A percentile compares a stretch with the other conserved stretches of the same genome.
Evolutionary conservation across 2,888 invertebrate species (phyloP).

Genomic region (Dioctria rufipes): DNA sequence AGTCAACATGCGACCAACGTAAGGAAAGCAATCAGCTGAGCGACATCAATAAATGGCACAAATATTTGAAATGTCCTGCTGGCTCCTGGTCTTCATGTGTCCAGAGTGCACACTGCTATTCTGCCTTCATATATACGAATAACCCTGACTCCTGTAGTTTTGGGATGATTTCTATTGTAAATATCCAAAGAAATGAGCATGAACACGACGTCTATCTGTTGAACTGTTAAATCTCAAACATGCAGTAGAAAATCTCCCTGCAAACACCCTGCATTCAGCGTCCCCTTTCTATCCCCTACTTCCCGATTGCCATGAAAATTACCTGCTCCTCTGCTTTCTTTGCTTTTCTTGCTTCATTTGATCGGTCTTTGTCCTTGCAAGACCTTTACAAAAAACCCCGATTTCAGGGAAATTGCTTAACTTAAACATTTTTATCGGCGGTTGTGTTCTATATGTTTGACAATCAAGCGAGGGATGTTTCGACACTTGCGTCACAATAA

Average conservation of each 20-base stretch:
- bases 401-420: conserved; percentile 35
- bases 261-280: conserved; percentile 29
- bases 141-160: conserved; percentile 9
- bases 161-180: conserved; percentile 32
- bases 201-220: conserved; percentile 24
- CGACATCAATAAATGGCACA: conserved; percentile 57
- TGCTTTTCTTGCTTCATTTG: conserved; percentile 51
- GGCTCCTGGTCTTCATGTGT: background rate
- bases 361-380: conserved; percentile 39
- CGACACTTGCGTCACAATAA: conserved; percentile 52
- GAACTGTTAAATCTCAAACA: conserved; percentile 53
- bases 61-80: conserved; percentile 57
- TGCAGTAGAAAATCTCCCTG: conserved; percentile 41
- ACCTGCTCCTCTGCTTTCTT: conserved; percentile 54
- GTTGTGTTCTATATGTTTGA: conserved; percentile 35
- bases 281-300: background rate
- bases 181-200: conserved; percentile 7
- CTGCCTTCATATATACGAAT: background rate
- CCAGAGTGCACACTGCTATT: conserved; percentile 25
- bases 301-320: conserved; percentile 29
- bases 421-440: conserved; percentile 53
- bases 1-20: conserved; percentile 43
- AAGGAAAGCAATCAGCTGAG: conserved; percentile 57
- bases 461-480: conserved; percentile 55
- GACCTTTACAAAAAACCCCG: background rate